Conservation (phyloP, 2,113 vertebrate species). For the Anguilla rostrata region DNA sequence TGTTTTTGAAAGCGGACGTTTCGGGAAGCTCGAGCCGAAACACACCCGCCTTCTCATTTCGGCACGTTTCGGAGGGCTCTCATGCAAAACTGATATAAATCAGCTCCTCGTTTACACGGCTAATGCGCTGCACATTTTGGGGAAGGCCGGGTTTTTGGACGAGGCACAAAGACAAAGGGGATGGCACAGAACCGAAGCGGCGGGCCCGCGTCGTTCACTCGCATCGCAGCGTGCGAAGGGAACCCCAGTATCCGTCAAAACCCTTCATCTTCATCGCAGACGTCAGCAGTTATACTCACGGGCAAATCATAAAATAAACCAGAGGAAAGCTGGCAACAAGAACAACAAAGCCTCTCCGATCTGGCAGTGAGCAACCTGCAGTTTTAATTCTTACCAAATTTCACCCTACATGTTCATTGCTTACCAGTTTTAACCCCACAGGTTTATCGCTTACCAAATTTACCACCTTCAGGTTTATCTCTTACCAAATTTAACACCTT, state of each 20-base stretch:
- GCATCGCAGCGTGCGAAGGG: slow-evolving; percentile 44
- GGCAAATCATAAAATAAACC: not conserved
- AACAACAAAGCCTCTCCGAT: not conserved
- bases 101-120: slow-evolving; percentile 59
- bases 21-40: slow-evolving; percentile 62
- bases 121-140: slow-evolving; percentile 62
- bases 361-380: not conserved
- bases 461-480: no score
- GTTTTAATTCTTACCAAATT: not conserved
- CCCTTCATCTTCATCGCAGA: slow-evolving; percentile 27
- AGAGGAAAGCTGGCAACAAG: not conserved
- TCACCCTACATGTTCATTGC: not conserved
- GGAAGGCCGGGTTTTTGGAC: slow-evolving; percentile 52
- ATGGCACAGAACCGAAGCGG: slow-evolving; percentile 39
- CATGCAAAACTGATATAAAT: slow-evolving; percentile 56
- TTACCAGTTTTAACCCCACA: no score
- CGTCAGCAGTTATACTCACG: not conserved
- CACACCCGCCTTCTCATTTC: slow-evolving; percentile 54
- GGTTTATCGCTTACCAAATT: no score
- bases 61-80: slow-evolving; percentile 46
- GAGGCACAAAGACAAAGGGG: slow-evolving; percentile 52
- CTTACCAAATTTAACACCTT: no score
- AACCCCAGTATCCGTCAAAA: not conserved
- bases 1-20: slow-evolving; percentile 64
- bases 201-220: slow-evolving; percentile 39